A percentile compares a stretch with the other conserved stretches of the same genome.
phyloP scores from a whole-genome alignment of 2,888 invertebrate genomes.

The Mactromeris polynyma region DNA sequence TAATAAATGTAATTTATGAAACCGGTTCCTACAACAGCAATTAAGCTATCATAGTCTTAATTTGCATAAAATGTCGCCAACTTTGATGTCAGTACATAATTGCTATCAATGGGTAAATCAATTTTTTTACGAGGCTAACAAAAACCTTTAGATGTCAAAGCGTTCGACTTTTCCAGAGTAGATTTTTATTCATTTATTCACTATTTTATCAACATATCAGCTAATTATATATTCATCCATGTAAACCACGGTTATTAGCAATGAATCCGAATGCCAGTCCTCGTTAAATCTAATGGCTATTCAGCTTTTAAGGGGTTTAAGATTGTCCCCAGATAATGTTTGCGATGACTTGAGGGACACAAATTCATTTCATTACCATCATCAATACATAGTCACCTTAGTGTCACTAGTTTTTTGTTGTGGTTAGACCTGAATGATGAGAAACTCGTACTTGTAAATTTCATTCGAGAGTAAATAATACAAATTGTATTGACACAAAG shows the following conservation, averaged over 20 bases:
- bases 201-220: neutral
- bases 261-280: neutral
- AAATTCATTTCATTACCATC: neutral
- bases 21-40: neutral
- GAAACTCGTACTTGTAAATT: neutral
- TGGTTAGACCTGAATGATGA: neutral
- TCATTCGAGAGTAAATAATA: neutral
- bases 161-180: neutral
- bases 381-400: neutral
- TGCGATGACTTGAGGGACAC: neutral
- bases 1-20: neutral
- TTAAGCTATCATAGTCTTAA: neutral
- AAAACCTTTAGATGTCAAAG: neutral
- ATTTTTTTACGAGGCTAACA: too few relatives aligned
- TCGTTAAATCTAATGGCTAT: neutral
- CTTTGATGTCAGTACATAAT: neutral
- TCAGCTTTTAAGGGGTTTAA: constrained; percentile 6
- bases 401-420: neutral
- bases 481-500: neutral
- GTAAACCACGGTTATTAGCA: neutral
- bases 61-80: neutral
- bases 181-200: constrained; percentile 30
- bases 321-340: constrained; percentile 13
- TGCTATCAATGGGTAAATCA: neutral
- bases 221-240: constrained; percentile 30